A percentile compares a stretch with the other conserved stretches of the same genome.
Conservation (phyloP, 2,113 vertebrate species). For the Cheilinus undulatus region DNA sequence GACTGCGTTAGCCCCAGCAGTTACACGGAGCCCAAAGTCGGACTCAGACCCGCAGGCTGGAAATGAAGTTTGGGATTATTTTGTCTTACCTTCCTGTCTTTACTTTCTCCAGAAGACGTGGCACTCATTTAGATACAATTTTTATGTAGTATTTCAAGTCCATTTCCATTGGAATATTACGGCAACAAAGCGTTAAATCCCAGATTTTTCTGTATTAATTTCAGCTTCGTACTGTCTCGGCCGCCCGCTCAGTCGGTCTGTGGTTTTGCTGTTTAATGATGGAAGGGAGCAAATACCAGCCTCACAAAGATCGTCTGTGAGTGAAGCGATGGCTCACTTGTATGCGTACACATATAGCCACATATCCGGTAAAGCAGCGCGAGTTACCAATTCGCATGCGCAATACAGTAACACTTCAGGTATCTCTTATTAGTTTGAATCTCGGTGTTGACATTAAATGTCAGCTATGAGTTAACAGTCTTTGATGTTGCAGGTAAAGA, state of each 20-base stretch:
- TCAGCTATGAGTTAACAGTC: too few relatives aligned
- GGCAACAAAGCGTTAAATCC: not conserved
- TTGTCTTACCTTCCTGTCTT: slow-evolving; percentile 40
- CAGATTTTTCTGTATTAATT: not conserved
- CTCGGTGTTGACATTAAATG: too few relatives aligned
- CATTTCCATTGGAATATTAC: not conserved
- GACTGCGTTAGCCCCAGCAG: slow-evolving; percentile 8
- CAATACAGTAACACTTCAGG: not conserved
- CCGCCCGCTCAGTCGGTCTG: slow-evolving; percentile 14
- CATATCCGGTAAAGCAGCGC: not conserved
- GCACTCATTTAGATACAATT: not conserved
- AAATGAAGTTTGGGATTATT: slow-evolving; percentile 42
- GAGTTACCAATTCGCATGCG: too few relatives aligned
- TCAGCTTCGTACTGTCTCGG: not conserved
- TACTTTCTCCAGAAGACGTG: not conserved
- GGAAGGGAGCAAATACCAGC: slow-evolving; percentile 24
- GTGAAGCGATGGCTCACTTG: rapidly evolving
- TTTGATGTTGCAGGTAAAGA: too few relatives aligned
- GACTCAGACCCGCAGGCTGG: slow-evolving; percentile 23
- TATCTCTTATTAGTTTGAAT: not conserved
- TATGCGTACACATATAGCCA: rapidly evolving
- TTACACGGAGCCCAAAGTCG: slow-evolving; percentile 56
- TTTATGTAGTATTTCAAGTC: not conserved
- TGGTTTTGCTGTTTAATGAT: slow-evolving; percentile 18
- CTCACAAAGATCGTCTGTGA: slow-evolving; percentile 17